Percentiles rank a stretch among this genome's conserved stretches.
phyloP scores from a whole-genome alignment of 2,797 vertebrate genomes.

The Melopsittacus undulatus region DNA sequence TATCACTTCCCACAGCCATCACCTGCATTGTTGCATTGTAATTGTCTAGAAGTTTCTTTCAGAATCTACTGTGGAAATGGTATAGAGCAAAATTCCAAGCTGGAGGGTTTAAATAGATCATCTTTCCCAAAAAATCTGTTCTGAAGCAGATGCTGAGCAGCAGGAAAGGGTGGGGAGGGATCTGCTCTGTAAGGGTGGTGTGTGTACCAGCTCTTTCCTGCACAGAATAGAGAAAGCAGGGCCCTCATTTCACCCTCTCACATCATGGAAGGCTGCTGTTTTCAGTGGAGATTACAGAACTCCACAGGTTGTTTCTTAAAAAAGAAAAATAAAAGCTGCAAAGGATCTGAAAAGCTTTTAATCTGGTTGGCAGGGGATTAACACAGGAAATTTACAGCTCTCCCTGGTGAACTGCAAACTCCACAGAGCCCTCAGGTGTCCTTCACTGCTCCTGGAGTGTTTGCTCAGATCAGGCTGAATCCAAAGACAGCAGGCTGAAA shows the following conservation, averaged over 20 bases:
- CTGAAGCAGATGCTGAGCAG: background rate
- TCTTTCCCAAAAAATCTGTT: background rate
- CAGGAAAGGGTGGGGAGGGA: background rate
- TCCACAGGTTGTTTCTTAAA: background rate
- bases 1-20: background rate
- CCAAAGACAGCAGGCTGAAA: background rate
- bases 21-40: background rate
- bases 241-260: background rate
- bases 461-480: background rate
- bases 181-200: background rate
- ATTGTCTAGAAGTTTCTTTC: background rate
- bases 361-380: background rate
- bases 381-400: background rate
- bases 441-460: background rate
- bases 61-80: background rate
- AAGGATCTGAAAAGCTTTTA: background rate
- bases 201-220: background rate
- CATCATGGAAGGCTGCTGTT: background rate
- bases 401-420: accelerated
- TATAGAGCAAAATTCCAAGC: background rate
- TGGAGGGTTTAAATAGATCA: background rate
- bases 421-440: background rate
- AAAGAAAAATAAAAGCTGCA: background rate
- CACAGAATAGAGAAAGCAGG: background rate
- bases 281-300: background rate